Base-by-base conservation (phyloP, 1,140 invertebrate species). In the Temnothorax nylanderi region DNA sequence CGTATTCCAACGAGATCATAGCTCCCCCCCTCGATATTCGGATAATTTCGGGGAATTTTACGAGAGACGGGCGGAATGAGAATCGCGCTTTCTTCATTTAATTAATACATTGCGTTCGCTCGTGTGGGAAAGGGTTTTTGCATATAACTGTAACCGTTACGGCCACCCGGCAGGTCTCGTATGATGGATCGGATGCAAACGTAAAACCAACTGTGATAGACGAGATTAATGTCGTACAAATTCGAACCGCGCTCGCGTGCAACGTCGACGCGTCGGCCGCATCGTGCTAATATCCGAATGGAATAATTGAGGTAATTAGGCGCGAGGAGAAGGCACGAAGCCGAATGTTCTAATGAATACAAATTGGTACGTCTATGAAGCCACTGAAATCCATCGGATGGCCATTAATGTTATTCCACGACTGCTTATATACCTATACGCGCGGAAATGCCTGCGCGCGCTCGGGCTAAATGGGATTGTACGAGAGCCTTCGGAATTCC, bases 401-500 rank as follows among this genome's bases (percentile, higher is more conserved):
- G 49, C 18, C 13, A 37, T 56, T 41, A 44, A 16, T 41, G 78
- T 88, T 75, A 67, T 47, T 85, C 41, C 41, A 41, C 80, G 32
- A 26, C 10, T 34, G 82, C 75, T 26, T n/a, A n/a, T n/a, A 26
- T 26, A 26, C 1, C 26, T 26, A 26, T 82, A 85, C 82, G 67
- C 49, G 65, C 71, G 89, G 78, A 87, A 90, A 84, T 74, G 67
- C 82, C 89, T 51, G 81, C 60, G 47, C 75, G 56, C 75, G 75
- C 26, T 26, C 26, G 26, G 1, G 13, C 51, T 71, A 89, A 89
- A 37, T 58, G 47, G 72, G 26, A 67, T 32, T 56, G n/a, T n/a
- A 26, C 51, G 69, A 54, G 69, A 54, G 44, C 67, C 82, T 67
- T 78, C 72, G 87, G 87, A 92, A 90, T 88, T 76, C 62, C 67